phyloP scores from a whole-genome alignment of 1,140 invertebrate genomes.

The Drosophila repleta region DNA sequence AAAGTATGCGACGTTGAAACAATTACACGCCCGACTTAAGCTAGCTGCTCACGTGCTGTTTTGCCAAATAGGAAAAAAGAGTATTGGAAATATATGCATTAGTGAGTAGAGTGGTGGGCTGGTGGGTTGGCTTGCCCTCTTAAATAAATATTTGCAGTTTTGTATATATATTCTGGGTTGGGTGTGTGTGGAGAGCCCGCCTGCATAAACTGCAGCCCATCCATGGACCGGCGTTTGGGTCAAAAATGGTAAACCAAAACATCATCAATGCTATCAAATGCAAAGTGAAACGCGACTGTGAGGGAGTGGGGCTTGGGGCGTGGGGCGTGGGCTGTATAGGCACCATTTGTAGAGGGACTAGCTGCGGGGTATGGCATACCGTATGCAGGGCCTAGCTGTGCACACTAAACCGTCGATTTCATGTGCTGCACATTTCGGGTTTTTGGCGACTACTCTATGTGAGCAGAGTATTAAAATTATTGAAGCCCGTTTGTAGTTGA shows the following conservation, averaged over 20 bases:
- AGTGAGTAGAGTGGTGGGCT: no score
- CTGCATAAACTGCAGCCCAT: conserved; percentile 17
- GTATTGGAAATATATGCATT: conserved; percentile 11
- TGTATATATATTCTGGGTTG: conserved; percentile 6
- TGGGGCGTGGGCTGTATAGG: no score
- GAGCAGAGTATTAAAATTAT: not conserved
- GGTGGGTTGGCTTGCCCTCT: not conserved
- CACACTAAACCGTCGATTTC: conserved; percentile 28
- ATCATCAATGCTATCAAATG: conserved; percentile 48
- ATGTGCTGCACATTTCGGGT: conserved; percentile 28
- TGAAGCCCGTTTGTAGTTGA: not conserved
- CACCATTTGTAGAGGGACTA: no score
- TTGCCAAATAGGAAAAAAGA: conserved; percentile 31
- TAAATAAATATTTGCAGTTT: conserved; percentile 28
- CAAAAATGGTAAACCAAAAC: conserved; percentile 49
- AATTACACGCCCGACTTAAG: conserved; percentile 40
- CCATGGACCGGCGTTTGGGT: conserved; percentile 6
- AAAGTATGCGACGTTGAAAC: conserved; percentile 40
- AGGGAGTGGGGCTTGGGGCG: not conserved
- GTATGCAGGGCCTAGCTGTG: not conserved
- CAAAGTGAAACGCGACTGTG: not conserved
- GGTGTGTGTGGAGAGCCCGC: no score
- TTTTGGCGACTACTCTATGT: not conserved
- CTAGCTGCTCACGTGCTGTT: conserved; percentile 24
- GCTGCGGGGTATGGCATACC: not conserved